Evolutionary conservation across 2,888 invertebrate genomes (phyloP), one percentile per base, ranked within the genome.

Genomic region (Meghimatium bilineatum): DNA sequence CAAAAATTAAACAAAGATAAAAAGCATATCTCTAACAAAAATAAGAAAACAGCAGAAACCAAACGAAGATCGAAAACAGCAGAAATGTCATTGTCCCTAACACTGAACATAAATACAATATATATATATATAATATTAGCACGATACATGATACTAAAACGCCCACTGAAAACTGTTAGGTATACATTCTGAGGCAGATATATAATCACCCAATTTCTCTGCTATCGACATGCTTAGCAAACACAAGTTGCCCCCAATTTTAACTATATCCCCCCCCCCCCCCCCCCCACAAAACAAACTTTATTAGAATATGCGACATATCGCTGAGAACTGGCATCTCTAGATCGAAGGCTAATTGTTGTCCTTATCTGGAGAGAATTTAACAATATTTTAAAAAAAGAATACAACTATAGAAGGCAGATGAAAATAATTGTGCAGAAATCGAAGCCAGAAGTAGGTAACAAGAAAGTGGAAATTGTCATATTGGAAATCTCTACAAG

Each of bases 341-440:
- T 20, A 75, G 52, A 75, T 75, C 75, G 49, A 75, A 56, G 34
- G 20, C 49, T 75, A 75, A 75, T 75, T 75, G 52, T 29, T 44
- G 14, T 29, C 29, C 29, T 29, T 72, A 12, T 29, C 56, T 56
- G 23, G 56, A 56, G 8, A 56, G 2, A 72, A 20, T 38, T 72
- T 38, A 20, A 20, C 17, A 5, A 6, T 26, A n/a, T n/a, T n/a
- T n/a, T n/a, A n/a, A 14, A n/a, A 76, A 56, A 29, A 29, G 10
- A 23, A n/a, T 20, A 32, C 32, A 26, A 12, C 12, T 12, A 44
- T 12, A 44, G 44, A 12, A 5, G 38, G 12, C n/a, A 32, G 67
- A 34, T 12, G 32, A 26, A 29, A 17, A 67, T 67, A 67, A 67
- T 67, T 67, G 67, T 34, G 34, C 67, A 32, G 67, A 67, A 29